Conservation (phyloP, 2,113 vertebrate species). For the Scytalopus superciliaris region DNA sequence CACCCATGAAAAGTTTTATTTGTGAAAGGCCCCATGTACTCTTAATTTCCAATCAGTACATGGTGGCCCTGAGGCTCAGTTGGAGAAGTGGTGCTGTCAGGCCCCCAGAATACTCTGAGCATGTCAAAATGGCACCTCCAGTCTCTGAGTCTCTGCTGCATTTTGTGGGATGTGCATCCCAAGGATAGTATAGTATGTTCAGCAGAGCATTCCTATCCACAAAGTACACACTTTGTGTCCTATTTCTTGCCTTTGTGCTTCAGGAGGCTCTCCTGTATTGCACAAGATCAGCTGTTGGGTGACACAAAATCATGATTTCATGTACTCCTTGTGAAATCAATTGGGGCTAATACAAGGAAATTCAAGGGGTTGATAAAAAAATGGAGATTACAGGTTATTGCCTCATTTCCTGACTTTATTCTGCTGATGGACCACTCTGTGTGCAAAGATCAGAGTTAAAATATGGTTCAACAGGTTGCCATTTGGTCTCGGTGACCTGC, state of each 20-base stretch:
- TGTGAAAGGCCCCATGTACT: background rate
- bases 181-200: background rate
- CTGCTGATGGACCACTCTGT: background rate
- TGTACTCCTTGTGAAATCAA: background rate
- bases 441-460: background rate
- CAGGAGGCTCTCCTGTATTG: background rate
- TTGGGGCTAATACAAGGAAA: background rate
- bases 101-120: background rate
- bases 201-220: fast-evolving
- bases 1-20: background rate
- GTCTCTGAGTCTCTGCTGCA: background rate
- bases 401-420: background rate
- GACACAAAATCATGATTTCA: background rate
- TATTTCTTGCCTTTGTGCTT: background rate
- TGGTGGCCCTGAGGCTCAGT: background rate
- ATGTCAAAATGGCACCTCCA: background rate
- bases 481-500: background rate
- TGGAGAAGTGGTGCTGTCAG: background rate
- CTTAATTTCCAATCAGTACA: background rate
- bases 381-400: background rate
- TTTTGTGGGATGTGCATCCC: background rate
- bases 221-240: background rate
- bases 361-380: background rate
- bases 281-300: background rate
- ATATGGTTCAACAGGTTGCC: background rate